These are phyloP conservation scores for Pseudopleuronectes americanus DNA, from an alignment of 2,797 vertebrate genomes.

Conservation along the genomic window DNA sequence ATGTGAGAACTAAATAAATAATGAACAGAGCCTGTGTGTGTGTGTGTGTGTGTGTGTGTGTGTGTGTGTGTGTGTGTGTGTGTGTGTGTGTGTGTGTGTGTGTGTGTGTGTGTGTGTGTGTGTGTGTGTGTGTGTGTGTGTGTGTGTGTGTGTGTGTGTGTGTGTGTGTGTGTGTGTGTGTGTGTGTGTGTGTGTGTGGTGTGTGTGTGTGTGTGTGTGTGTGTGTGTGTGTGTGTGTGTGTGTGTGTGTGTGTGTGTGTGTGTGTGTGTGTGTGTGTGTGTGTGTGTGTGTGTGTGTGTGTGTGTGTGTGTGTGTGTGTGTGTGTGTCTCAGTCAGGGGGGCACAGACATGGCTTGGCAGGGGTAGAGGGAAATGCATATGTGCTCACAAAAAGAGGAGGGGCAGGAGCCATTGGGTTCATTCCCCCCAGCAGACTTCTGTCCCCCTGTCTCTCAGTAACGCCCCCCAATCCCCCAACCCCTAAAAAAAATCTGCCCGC, in stretches of 20 bases:
- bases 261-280: conserved; percentile 22
- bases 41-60: conserved; percentile 32
- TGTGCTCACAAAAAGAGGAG: conserved; percentile 51
- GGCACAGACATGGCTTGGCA: conserved; percentile 40
- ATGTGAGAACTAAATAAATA: conserved; percentile 80
- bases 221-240: conserved; percentile 38
- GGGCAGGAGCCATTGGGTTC: conserved; percentile 70
- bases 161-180: conserved; percentile 21
- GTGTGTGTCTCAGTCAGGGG: conserved; percentile 18
- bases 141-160: neutral
- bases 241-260: neutral
- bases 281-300: conserved; percentile 9
- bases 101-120: conserved; percentile 2
- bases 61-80: conserved; percentile 36
- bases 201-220: conserved; percentile 12
- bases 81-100: conserved; percentile 13
- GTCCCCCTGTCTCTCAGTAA: conserved; percentile 62
- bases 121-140: neutral
- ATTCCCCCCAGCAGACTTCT: conserved; percentile 64
- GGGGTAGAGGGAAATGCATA: conserved; percentile 35
- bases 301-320: conserved; percentile 16
- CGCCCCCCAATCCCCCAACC: conserved; percentile 18
- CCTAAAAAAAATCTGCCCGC: conserved; percentile 20
- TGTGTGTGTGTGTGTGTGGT: conserved; percentile 7
- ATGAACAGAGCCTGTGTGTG: conserved; percentile 63